Conservation (phyloP, 2,797 vertebrate genomes). For the Liparis tanakae region DNA sequence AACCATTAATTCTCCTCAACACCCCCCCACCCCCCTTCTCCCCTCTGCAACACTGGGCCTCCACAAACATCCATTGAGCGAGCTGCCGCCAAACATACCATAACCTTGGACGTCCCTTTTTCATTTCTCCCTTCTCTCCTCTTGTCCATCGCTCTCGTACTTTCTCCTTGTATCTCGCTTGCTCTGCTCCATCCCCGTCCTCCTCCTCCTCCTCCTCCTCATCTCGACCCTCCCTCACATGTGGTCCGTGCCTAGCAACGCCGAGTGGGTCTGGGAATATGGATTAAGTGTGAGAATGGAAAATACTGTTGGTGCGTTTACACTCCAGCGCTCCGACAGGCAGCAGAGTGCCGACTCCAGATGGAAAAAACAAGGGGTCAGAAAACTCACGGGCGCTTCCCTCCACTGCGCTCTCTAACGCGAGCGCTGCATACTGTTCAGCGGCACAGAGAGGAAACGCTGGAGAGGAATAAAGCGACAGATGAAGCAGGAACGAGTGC, state of each 20-base stretch:
- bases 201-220: conserved; percentile 19
- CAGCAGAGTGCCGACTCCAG: conserved; percentile 61
- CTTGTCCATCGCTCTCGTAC: conserved; percentile 18
- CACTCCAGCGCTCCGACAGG: conserved; percentile 68
- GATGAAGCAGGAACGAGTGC: conserved; percentile 32
- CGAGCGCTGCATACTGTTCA: conserved; percentile 21
- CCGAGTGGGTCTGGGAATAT: conserved; percentile 64
- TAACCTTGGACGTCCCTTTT: conserved; percentile 63
- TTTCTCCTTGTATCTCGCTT: conserved; percentile 20
- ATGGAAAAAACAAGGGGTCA: conserved; percentile 72
- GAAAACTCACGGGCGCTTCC: conserved; percentile 51
- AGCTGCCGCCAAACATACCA: conserved; percentile 65
- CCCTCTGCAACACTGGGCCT: conserved; percentile 58
- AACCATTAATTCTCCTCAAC: conserved; percentile 65
- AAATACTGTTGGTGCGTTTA: conserved; percentile 77
- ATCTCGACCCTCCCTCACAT: conserved; percentile 28
- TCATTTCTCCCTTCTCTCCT: conserved; percentile 29
- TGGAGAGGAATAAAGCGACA: conserved; percentile 15
- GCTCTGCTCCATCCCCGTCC: conserved; percentile 27
- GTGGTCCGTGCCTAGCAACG: conserved; percentile 55
- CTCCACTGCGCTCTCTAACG: conserved; percentile 48
- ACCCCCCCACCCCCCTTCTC: too few species aligned
- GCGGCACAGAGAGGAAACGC: conserved; percentile 31
- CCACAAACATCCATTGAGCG: conserved; percentile 65
- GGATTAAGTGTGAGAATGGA: conserved; percentile 78